phyloP scores from a whole-genome alignment of 2,113 vertebrate species.

The Sapajus apella region DNA sequence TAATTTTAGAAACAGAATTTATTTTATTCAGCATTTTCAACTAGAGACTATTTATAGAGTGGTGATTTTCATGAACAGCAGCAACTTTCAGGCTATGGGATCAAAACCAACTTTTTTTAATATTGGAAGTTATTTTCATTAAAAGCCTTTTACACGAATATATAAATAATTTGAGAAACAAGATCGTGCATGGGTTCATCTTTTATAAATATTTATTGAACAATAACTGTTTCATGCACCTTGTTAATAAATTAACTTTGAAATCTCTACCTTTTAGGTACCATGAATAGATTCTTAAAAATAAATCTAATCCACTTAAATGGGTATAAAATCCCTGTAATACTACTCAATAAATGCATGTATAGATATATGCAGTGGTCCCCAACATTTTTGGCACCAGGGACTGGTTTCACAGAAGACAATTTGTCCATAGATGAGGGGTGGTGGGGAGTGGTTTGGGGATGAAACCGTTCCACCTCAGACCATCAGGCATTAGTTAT shows the following conservation, averaged over 20 bases:
- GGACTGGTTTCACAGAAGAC: no score
- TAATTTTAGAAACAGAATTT: slow-evolving; percentile 1
- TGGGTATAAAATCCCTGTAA: neutral
- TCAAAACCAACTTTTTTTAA: neutral
- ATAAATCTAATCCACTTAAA: neutral
- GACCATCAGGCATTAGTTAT: no score
- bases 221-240: neutral
- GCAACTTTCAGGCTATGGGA: neutral
- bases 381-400: no score
- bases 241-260: slow-evolving; percentile 25
- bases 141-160: neutral
- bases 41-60: neutral
- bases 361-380: no score
- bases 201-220: neutral
- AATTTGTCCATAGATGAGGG: no score
- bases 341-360: neutral
- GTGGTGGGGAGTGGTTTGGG: no score
- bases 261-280: neutral
- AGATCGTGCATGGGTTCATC: neutral
- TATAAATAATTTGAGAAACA: slow-evolving; percentile 5
- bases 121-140: neutral
- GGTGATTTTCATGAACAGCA: neutral
- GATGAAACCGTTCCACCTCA: no score
- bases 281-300: neutral
- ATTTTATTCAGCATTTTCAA: slow-evolving; percentile 28